These are phyloP conservation scores for Spea hammondii DNA, from an alignment of 2,797 vertebrate genomes.

Conservation along the genomic window DNA sequence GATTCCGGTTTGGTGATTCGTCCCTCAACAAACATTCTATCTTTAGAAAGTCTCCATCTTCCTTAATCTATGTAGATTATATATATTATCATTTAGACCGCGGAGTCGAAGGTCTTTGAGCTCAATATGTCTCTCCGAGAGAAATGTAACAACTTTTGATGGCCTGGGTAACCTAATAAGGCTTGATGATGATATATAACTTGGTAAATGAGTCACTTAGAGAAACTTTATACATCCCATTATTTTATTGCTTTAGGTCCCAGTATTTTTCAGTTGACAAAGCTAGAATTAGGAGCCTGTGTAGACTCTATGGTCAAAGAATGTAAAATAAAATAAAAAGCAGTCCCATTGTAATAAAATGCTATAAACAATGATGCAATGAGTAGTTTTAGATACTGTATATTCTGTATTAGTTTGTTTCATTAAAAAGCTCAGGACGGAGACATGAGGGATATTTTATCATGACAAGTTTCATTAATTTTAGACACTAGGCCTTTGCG, in stretches of 20 bases:
- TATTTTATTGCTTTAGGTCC: not conserved
- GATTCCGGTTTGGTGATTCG: slow-evolving; percentile 3
- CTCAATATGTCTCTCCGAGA: not conserved
- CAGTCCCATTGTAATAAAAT: slow-evolving; percentile 1
- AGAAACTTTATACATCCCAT: not conserved
- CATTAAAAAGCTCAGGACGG: slow-evolving; percentile 23
- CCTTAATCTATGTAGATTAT: not conserved
- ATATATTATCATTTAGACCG: slow-evolving; percentile 15
- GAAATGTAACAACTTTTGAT: not conserved
- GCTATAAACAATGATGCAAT: slow-evolving; percentile 9
- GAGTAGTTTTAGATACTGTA: not conserved
- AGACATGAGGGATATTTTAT: not conserved
- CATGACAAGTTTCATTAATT: slow-evolving; percentile 26
- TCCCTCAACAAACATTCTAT: not conserved
- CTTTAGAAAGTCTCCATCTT: not conserved
- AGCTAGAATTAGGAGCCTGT: too few species aligned
- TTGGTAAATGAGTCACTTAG: not conserved
- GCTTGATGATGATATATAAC: slow-evolving; percentile 2
- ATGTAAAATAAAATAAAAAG: not conserved
- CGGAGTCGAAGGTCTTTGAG: not conserved
- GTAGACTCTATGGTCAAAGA: not conserved
- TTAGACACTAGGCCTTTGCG: slow-evolving; percentile 19
- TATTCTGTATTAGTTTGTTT: slow-evolving; percentile 19
- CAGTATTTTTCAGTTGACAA: too few species aligned
- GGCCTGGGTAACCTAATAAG: not conserved